These are phyloP conservation scores for Umimayanthus chanpuru DNA, from an alignment of 92 coral and sea anemone species.

Conservation along the genomic window DNA sequence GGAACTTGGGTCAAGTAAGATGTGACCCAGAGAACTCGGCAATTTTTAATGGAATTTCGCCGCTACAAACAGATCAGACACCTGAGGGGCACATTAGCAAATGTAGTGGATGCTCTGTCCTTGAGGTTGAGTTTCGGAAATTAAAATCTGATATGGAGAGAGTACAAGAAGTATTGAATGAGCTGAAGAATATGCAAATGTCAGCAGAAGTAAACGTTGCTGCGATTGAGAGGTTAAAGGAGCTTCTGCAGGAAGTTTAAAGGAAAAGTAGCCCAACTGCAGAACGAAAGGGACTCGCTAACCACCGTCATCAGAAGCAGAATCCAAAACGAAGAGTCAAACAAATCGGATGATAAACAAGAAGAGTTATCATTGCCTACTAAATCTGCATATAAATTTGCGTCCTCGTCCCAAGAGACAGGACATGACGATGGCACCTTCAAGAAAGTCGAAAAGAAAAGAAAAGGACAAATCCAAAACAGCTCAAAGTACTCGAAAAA, in stretches of 20 bases:
- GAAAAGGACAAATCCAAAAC: neutral
- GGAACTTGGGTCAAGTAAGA: slow-evolving; percentile 29
- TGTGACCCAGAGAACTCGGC: slow-evolving; percentile 30
- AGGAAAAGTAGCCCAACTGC: slow-evolving; percentile 20
- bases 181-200: slow-evolving; percentile 41
- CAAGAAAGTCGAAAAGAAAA: slow-evolving; percentile 24
- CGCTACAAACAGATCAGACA: slow-evolving; percentile 9
- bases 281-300: slow-evolving; percentile 30
- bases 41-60: slow-evolving; percentile 26
- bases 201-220: slow-evolving; percentile 37
- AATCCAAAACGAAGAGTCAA: slow-evolving; percentile 43
- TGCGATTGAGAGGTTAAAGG: slow-evolving; percentile 31
- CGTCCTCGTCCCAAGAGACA: slow-evolving; percentile 26
- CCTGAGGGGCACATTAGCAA: slow-evolving; percentile 17
- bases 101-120: slow-evolving; percentile 36
- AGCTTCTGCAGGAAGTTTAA: slow-evolving; percentile 18
- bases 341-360: slow-evolving; percentile 13
- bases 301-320: slow-evolving; percentile 40
- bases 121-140: slow-evolving; percentile 21
- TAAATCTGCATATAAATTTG: slow-evolving; percentile 16
- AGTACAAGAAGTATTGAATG: slow-evolving; percentile 23
- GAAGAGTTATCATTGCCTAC: slow-evolving; percentile 5
- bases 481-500: neutral
- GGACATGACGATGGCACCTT: slow-evolving; percentile 19
- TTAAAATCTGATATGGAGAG: slow-evolving; percentile 26